Evolutionary conservation across 2,797 vertebrate genomes (phyloP), one percentile per base, ranked within the genome.

Genomic region (Alcedo atthis): DNA sequence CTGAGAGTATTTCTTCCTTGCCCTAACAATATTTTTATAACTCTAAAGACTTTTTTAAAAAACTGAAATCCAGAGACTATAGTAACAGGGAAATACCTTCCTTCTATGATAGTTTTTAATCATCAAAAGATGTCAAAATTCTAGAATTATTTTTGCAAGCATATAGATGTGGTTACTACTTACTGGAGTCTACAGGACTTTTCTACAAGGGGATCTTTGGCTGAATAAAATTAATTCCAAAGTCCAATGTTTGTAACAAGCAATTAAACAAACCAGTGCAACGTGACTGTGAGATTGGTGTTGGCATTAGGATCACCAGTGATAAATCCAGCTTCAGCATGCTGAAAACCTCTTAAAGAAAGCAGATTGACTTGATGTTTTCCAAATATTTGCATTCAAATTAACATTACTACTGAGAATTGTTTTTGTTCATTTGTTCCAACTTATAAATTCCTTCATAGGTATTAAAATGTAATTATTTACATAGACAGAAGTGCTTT

Each of bases 371-470:
- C 87, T 85, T 92, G 30, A 49, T 33, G 85, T 92, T 97, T 95
- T 96, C 77, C 83, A 94, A 81, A 74, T 87, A 92, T 90, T 94
- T 96, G 51, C 79, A 95, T 70, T 89, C 93, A 97, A 96, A 92
- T 46, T 33, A 79, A 37, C 45, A 83, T 81, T 51, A 79, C 59
- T 54, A 49, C 32, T 22, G 40, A 94, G 83, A 85, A 62, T 48
- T 64, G 49, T 92, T 88, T 88, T 95, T 74, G 57, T 80, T 96
- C 80, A 75, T 95, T 87, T 77, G 95, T 94, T 95, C 79, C 85
- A 90, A 88, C 81, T 95, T 83, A 42, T 79, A 82, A 83, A 81
- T 84, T 71, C 51, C 62, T 43, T 87, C 12, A 46, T 84, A 87
- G 32, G 89, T 95, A 73, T 55, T 82, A 74, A 91, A 92, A 93